Evolutionary conservation across 1,140 invertebrate species (phyloP).

Genomic region (Heliconius congener): DNA sequence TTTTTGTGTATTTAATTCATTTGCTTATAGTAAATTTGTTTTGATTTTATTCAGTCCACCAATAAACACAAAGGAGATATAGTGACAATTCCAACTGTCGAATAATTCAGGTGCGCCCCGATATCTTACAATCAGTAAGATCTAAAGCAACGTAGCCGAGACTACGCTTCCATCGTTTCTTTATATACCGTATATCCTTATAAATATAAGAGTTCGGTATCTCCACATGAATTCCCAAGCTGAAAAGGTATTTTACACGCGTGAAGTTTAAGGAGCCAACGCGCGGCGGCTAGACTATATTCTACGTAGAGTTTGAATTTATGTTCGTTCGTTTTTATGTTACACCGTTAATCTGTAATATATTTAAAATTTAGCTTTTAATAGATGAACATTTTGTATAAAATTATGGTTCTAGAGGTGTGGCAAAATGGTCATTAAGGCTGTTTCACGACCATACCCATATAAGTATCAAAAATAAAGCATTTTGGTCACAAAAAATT

Average conservation of each 20-base stretch:
- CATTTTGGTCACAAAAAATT: not conserved
- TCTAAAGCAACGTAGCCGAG: conserved; percentile 63
- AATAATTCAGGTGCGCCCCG: conserved; percentile 74
- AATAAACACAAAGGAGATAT: conserved; percentile 62
- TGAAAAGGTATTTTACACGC: conserved; percentile 75
- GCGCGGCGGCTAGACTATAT: conserved; percentile 51
- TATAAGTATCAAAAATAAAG: not conserved
- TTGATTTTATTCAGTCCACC: conserved; percentile 25
- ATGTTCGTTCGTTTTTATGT: not conserved
- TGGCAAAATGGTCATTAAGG: not conserved
- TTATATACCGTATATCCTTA: conserved; percentile 57
- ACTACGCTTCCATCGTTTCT: conserved; percentile 62
- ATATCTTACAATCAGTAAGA: conserved; percentile 78
- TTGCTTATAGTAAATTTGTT: not conserved
- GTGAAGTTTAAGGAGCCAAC: conserved; percentile 46
- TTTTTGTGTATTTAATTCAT: no score
- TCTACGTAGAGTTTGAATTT: conserved; percentile 44
- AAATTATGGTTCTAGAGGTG: no score
- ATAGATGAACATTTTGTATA: no score
- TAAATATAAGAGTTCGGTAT: conserved; percentile 76
- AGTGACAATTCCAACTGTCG: conserved; percentile 76
- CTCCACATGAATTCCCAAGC: conserved; percentile 72
- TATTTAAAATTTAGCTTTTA: not conserved
- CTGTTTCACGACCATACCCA: not conserved
- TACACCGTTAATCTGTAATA: not conserved